phyloP scores from a whole-genome alignment of 2,113 vertebrate species.

The Thunnus thynnus region DNA sequence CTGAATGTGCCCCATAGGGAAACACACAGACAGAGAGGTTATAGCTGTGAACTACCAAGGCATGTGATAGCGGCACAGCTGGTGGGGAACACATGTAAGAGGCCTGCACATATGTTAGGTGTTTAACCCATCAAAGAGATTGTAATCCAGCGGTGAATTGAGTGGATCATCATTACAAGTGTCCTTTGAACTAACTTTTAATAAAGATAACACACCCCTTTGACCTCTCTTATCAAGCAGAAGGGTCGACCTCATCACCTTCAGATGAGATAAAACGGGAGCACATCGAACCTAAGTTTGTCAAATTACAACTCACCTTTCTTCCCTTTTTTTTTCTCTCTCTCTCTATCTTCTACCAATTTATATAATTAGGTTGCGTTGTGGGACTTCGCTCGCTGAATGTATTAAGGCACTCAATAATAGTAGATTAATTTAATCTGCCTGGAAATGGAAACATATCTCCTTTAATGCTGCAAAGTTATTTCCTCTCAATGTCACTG shows the following conservation, averaged over 20 bases:
- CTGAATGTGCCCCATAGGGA: conserved; percentile 17
- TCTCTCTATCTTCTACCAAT: conserved; percentile 13
- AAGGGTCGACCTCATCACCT: conserved; percentile 30
- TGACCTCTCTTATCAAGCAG: conserved; percentile 52
- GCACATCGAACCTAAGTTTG: conserved; percentile 50
- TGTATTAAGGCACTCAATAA: conserved; percentile 73
- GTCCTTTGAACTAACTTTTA: conserved; percentile 69
- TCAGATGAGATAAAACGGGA: conserved; percentile 44
- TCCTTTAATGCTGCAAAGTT: conserved; percentile 69
- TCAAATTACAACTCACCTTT: conserved; percentile 55
- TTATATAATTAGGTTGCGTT: conserved; percentile 72
- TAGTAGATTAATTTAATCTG: conserved; percentile 76
- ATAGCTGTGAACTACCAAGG: conserved; percentile 22
- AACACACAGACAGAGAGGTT: conserved; percentile 1
- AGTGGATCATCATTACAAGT: conserved; percentile 69
- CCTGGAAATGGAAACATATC: conserved; percentile 64
- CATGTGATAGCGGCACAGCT: conserved; percentile 57
- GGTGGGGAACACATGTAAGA: conserved; percentile 59
- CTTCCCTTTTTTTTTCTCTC: not conserved
- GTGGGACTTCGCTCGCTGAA: conserved; percentile 53
- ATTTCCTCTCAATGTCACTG: conserved; percentile 63
- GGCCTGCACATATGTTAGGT: conserved; percentile 67
- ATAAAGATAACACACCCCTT: conserved; percentile 57
- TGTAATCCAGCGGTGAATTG: conserved; percentile 56
- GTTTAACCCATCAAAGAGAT: conserved; percentile 74